Percentiles rank a stretch among this genome's conserved stretches.
phyloP scores from a whole-genome alignment of 2,888 invertebrate species.

The Cataglyphis altisquamis region DNA sequence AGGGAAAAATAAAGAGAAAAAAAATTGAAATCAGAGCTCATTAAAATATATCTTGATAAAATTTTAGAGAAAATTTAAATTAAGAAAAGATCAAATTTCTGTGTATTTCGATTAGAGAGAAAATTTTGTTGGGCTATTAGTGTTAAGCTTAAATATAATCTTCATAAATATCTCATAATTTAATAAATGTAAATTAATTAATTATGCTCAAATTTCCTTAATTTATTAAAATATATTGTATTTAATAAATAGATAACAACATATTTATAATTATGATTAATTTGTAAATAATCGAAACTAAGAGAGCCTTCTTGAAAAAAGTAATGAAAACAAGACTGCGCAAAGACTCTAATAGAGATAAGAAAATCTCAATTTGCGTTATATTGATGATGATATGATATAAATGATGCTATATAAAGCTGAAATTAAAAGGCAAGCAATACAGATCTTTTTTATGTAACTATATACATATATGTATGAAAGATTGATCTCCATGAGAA shows the following conservation, averaged over 20 bases:
- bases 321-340: background rate
- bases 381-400: too few species aligned
- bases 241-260: background rate
- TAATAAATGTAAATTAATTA: too few species aligned
- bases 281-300: background rate
- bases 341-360: background rate
- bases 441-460: too few species aligned
- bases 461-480: too few species aligned
- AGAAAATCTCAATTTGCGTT: background rate
- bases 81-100: background rate
- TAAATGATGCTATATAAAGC: too few species aligned
- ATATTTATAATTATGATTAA: background rate
- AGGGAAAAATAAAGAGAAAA: background rate
- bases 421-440: too few species aligned
- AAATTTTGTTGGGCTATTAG: background rate
- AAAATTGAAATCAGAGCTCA: background rate
- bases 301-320: background rate
- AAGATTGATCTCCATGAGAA: background rate
- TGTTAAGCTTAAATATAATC: too few species aligned
- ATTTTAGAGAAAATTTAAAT: background rate
- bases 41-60: background rate
- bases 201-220: background rate
- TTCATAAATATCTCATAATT: too few species aligned
- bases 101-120: background rate
- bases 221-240: background rate